A percentile compares a stretch with the other conserved stretches of the same genome.
phyloP scores from a whole-genome alignment of 2,113 vertebrate genomes.

The Leucopternis melanops region DNA sequence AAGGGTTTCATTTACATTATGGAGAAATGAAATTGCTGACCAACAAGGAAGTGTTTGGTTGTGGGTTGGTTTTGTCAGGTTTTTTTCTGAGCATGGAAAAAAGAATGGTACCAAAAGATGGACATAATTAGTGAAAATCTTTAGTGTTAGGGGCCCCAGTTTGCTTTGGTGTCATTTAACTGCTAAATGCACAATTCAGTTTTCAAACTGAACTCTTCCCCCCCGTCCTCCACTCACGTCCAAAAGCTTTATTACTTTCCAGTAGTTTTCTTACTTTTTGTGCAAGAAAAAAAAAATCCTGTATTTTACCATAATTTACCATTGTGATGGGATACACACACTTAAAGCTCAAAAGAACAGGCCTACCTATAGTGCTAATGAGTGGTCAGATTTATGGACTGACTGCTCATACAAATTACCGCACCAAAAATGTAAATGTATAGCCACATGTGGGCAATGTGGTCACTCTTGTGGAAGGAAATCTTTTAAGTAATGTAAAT shows the following conservation, averaged over 20 bases:
- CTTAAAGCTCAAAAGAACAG: background rate
- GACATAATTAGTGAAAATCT: background rate
- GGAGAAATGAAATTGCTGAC: background rate
- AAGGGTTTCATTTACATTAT: background rate
- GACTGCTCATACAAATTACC: background rate
- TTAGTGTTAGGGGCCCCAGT: background rate
- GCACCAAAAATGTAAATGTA: background rate
- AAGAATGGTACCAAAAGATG: background rate
- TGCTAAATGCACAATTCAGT: background rate
- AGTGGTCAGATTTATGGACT: background rate
- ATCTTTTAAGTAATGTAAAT: background rate
- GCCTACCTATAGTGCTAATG: background rate
- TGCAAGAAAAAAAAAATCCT: background rate
- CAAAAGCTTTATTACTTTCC: background rate
- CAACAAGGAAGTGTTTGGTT: background rate
- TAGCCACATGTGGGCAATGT: background rate
- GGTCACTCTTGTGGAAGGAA: background rate
- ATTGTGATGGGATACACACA: background rate
- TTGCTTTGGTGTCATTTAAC: background rate
- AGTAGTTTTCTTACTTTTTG: background rate
- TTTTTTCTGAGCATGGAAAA: background rate
- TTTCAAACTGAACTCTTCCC: background rate
- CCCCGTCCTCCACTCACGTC: background rate
- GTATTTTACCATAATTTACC: background rate
- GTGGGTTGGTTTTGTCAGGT: background rate